Conservation (phyloP, 2,888 invertebrate species). For the Stratiomys singularior region DNA sequence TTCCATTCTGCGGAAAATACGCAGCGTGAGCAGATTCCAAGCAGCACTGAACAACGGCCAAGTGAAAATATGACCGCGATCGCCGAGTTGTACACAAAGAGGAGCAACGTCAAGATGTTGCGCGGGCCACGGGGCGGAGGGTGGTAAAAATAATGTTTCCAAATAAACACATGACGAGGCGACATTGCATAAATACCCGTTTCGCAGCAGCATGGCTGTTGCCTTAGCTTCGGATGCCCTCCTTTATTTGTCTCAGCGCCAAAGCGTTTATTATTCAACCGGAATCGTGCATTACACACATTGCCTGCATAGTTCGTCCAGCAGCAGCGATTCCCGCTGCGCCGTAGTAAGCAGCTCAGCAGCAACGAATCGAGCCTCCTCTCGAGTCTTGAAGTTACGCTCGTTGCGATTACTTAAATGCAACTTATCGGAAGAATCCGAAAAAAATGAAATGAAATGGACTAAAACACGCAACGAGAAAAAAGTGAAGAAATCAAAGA, state of each 20-base stretch:
- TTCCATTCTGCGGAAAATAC: slow-evolving; percentile 15
- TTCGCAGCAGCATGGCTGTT: slow-evolving; percentile 6
- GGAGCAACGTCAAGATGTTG: neutral
- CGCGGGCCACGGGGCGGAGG: neutral
- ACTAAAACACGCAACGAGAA: neutral
- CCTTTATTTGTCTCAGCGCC: slow-evolving; percentile 29
- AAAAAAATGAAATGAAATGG: neutral
- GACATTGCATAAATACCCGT: slow-evolving; percentile 29
- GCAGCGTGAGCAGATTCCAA: neutral
- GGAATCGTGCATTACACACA: slow-evolving; percentile 31
- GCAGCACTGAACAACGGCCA: too few relatives aligned
- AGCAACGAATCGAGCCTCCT: too few relatives aligned
- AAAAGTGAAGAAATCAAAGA: slow-evolving; percentile 1
- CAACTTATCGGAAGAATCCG: neutral
- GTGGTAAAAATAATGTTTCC: slow-evolving; percentile 21
- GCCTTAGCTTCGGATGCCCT: neutral
- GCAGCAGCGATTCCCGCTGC: too few relatives aligned
- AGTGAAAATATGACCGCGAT: too few relatives aligned
- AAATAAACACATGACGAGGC: slow-evolving; percentile 33
- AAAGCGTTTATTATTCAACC: slow-evolving; percentile 23
- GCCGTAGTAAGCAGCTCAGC: too few relatives aligned
- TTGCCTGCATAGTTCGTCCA: neutral
- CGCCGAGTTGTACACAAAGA: too few relatives aligned
- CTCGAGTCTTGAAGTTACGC: too few relatives aligned
- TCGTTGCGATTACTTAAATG: too few relatives aligned